These are phyloP conservation scores for Paramuricea clavata DNA, from an alignment of 92 coral and sea anemone species.

Conservation along the genomic window DNA sequence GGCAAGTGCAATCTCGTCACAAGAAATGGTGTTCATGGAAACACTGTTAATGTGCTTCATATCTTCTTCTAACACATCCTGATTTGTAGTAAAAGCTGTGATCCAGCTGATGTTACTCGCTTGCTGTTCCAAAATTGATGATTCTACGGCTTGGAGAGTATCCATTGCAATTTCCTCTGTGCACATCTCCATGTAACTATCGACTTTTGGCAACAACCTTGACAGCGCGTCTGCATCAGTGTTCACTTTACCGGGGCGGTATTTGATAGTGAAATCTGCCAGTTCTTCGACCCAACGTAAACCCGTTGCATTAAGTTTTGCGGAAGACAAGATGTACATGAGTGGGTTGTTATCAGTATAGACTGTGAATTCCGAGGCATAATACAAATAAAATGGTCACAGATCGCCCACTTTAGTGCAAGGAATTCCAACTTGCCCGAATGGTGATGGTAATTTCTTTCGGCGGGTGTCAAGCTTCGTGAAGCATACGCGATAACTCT, in stretches of 20 bases:
- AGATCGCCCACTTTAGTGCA: slow-evolving; percentile 60
- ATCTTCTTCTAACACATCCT: too few species aligned
- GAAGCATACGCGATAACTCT: slow-evolving; percentile 50
- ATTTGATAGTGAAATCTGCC: slow-evolving; percentile 3
- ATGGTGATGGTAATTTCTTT: slow-evolving; percentile 51
- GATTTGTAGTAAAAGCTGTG: too few species aligned
- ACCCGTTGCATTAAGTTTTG: slow-evolving; percentile 43
- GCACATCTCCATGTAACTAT: slow-evolving; percentile 31
- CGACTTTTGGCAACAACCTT: neutral
- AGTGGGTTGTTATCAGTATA: too few species aligned
- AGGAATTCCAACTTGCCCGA: slow-evolving; percentile 59
- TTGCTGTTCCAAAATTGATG: too few species aligned
- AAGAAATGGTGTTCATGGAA: too few species aligned
- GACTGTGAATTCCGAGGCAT: neutral
- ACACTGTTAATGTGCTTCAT: too few species aligned
- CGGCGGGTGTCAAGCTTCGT: slow-evolving; percentile 43
- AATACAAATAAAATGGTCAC: slow-evolving; percentile 52
- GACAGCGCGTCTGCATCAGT: slow-evolving; percentile 38
- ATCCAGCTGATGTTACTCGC: too few species aligned
- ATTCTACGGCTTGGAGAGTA: too few species aligned
- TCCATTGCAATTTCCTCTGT: neutral
- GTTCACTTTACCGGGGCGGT: slow-evolving; percentile 27
- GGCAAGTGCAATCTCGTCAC: too few species aligned
- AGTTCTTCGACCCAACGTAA: slow-evolving; percentile 8
- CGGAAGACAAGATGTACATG: slow-evolving; percentile 20